Base-by-base conservation (phyloP, 2,113 vertebrate genomes). In the Halcyon senegalensis region DNA sequence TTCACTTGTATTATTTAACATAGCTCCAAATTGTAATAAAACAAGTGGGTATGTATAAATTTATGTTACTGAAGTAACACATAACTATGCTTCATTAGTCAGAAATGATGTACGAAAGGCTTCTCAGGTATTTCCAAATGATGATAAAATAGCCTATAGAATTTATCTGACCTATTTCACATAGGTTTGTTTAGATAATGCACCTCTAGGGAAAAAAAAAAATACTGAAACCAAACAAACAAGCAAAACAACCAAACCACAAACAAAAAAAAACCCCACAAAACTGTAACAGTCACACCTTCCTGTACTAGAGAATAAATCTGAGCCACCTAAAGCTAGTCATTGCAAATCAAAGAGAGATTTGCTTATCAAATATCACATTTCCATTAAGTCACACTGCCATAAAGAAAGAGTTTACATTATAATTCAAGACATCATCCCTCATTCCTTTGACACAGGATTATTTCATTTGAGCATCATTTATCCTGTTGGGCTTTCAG, bases 391-490 rank as follows among this genome's bases (percentile, higher is more conserved):
- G 83, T 95, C 79, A 96, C 30, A 95, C 63, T 86, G 48, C 90
- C 62, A 84, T 53, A 88, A 44, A 94, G 79, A 95, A 87, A 91
- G 64, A 93, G 55, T 90, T 97, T 89, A 96, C 68, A 84, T 87
- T 92, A 75, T 85, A 97, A 96, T 95, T 96, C 89, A 95, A 93
- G 87, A 83, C 31, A 48, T 85, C 69, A 95, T 82, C 55, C 67
- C 97, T 97, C 91, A 94, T 93, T 97, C 87, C 85, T 96, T 90
- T 92, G 94, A 75, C 35, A 89, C 13, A 86, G 35, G 24, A 96
- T 96, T 94, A 90, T 92, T 96, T 93, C n/a, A 55, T 94, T 75
- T 83, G 13, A 80, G 84, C 28, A 83, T 94, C 80, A 87, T 39
- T 97, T 95, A 96, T 89, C 51, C 69, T 96, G 84, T 94, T 97